Evolutionary conservation across 2,888 invertebrate species (phyloP), one percentile per base, ranked within the genome.

Genomic region (Globia sparganii): DNA sequence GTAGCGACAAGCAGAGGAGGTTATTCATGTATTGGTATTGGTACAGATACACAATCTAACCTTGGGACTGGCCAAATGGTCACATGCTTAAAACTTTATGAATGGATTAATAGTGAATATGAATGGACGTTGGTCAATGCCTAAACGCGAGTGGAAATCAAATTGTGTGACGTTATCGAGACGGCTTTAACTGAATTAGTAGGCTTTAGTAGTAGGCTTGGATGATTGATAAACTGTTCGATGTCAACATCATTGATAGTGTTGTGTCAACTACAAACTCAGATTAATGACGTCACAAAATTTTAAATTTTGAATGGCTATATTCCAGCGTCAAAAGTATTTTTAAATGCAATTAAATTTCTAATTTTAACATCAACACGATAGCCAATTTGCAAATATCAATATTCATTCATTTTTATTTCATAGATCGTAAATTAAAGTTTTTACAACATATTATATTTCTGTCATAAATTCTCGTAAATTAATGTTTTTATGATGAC

Each of bases 1-100:
- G 96, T 96, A 95, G 95, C 92, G 43, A 72, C 86, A 81, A 87
- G 91, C 93, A 90, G 90, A 88, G 88, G 91, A 87, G 85, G 88
- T 85, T 89, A 88, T 89, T 87, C 91, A 86, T 90, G 90, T 89
- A 89, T 86, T 82, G 89, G 89, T 89, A 89, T 86, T 82, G 90
- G 88, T 87, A 89, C 88, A 87, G 91, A 90, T 91, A 91, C 88
- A 83, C 86, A 87, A 91, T 91, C 91, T 93, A 91, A 89, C 94
- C 94, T 93, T 93, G 93, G 88, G 85, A 90, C 87, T 91, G 89
- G 87, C 88, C 91, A 91, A 89, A 91, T 91, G 90, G 89, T 88
- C 90, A 91, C 88, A 91, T 91, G 89, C 88, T 89, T 86, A 86
- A 86, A 86, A 88, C 74, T 90, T 93, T 92, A 92, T 93, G 93